Evolutionary conservation across 2,797 vertebrate species (phyloP).

Genomic region (Pipistrellus pygmaeus): DNA sequence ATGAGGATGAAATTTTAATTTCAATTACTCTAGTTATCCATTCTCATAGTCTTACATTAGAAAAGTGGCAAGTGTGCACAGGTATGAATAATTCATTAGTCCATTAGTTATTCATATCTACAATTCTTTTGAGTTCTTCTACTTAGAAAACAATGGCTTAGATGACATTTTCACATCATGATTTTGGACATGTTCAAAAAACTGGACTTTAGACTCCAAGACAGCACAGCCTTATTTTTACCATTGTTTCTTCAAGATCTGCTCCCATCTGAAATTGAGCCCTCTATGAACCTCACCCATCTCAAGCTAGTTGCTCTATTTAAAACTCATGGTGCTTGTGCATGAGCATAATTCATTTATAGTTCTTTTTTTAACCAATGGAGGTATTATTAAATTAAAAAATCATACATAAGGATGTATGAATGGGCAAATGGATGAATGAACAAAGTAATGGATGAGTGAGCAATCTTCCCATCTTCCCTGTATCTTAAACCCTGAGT

Average conservation of each 20-base stretch:
- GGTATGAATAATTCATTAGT: constrained; percentile 44
- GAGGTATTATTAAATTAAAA: neutral
- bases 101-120: neutral
- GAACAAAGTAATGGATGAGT: neutral
- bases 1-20: constrained; percentile 10
- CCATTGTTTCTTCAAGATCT: neutral
- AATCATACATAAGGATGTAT: too few species aligned
- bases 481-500: neutral
- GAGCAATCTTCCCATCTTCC: neutral
- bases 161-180: neutral
- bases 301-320: neutral
- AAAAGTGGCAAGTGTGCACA: neutral
- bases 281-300: neutral
- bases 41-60: neutral
- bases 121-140: neutral
- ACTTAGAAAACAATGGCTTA: neutral
- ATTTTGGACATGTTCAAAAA: neutral
- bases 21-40: neutral
- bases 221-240: neutral
- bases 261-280: neutral
- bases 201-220: neutral
- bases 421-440: neutral
- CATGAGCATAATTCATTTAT: neutral
- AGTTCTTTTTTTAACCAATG: neutral
- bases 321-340: neutral